These are phyloP conservation scores for Ceratosolen solmsi DNA, from an alignment of 1,140 invertebrate species.

Conservation along the genomic window DNA sequence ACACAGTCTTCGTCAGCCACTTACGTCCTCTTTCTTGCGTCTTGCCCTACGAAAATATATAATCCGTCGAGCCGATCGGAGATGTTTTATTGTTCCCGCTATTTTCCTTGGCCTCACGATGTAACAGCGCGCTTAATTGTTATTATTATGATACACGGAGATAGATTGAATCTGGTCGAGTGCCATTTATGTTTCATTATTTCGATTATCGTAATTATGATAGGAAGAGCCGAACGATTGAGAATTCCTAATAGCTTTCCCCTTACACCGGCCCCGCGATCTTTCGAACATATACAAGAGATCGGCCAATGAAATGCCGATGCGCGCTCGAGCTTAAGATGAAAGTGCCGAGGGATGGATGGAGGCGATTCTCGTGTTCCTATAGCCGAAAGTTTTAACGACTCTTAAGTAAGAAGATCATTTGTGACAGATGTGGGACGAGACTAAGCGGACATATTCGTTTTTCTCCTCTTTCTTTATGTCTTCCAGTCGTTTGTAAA, in stretches of 20 bases:
- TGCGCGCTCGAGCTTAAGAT: background rate
- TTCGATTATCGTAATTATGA: background rate
- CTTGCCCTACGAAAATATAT: background rate
- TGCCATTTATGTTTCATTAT: background rate
- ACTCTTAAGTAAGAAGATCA: background rate
- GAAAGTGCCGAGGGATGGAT: background rate
- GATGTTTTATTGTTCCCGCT: no score
- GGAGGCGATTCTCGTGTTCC: no score
- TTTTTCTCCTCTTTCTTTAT: no score
- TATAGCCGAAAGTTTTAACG: background rate
- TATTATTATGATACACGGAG: background rate
- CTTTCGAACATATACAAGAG: background rate
- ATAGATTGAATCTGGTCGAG: background rate
- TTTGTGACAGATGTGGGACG: background rate
- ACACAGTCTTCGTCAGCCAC: background rate
- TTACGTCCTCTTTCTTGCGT: no score
- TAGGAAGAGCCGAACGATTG: background rate
- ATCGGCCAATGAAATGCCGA: background rate
- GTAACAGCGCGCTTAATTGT: background rate
- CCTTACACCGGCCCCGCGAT: no score
- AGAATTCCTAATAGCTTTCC: background rate
- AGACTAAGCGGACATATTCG: background rate
- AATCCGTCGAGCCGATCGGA: background rate
- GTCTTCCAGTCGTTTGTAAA: no score
- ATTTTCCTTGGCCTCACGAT: background rate